phyloP scores from a whole-genome alignment of 2,113 vertebrate genomes.

The Brachypodius melanocephalos region DNA sequence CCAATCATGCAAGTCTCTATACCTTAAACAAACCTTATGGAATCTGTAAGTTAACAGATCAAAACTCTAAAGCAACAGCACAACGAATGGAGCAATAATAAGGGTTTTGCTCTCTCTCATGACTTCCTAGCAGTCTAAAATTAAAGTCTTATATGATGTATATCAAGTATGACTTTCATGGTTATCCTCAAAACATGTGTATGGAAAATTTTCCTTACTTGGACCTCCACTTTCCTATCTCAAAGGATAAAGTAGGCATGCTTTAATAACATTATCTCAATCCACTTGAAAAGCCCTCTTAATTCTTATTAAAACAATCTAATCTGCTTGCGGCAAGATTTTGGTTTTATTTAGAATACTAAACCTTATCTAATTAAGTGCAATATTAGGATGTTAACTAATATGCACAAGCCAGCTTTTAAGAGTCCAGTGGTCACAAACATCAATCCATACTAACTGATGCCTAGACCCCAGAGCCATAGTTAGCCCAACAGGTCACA shows the following conservation, averaged over 20 bases:
- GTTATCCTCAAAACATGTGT: slow-evolving; percentile 5
- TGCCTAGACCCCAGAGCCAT: background rate
- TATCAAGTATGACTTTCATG: slow-evolving; percentile 3
- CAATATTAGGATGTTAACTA: background rate
- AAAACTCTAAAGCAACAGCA: background rate
- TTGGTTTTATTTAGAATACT: background rate
- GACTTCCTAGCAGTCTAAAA: background rate
- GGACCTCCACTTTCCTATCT: background rate
- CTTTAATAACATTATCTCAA: slow-evolving; percentile 33
- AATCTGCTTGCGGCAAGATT: slow-evolving; percentile 19
- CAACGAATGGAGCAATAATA: background rate
- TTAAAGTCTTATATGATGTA: background rate
- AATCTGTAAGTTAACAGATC: background rate
- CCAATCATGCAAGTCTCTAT: background rate
- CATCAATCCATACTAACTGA: rapidly evolving
- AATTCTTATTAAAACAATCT: slow-evolving; percentile 35
- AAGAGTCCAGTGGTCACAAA: background rate
- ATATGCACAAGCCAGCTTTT: background rate
- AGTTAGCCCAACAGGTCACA: background rate
- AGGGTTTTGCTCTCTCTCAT: background rate
- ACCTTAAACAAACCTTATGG: background rate
- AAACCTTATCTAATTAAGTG: slow-evolving; percentile 16
- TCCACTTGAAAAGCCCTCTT: slow-evolving; percentile 22
- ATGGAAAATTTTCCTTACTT: slow-evolving; percentile 3
- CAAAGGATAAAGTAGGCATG: background rate